Base-by-base conservation (phyloP, 1,140 invertebrate species). In the Drosophila arizonae region DNA sequence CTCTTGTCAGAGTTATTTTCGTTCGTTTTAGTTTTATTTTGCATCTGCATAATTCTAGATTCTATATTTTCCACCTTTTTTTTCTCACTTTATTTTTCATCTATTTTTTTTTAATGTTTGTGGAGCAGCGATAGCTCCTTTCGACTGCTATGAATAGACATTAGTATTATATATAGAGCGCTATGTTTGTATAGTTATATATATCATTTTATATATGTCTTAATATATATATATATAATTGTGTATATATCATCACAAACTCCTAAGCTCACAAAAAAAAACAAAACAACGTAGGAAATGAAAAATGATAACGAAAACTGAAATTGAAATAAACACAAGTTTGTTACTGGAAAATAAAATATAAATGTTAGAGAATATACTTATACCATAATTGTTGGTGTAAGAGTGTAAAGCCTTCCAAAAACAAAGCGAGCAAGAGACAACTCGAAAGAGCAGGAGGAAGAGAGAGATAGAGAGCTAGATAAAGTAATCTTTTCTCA, bases 401-500 rank as follows among this genome's bases (percentile, higher is more conserved):
- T 2, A 15, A 21, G 36, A 48, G 46, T n/a, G 11, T 36, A 21
- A 57, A 24, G 3, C 17, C 28, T 15, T 46, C 15, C 43, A 46
- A 60, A 21, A 9, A 24, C 4, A 21, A 21, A 43, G 43, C 43
- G 5, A 46, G 5, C 48, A n/a, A 15, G 15, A 46, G 43, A 46
- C 36, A 39, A 13, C 11, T 6, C 6, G 8, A 21, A n/a, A 45
- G 39, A 28, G 39, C 24, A 33, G 3, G 21, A 24, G 21, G 51
- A 9, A 55, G 10, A 4, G 10, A 4, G 5, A 11, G 51, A 63
- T 17, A 52, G 33, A 64, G 33, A 56, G 41, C 15, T 28, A 24
- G 17, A 46, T 11, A 67, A 55, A 41, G 64, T 68, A 56, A 72
- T 72, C 41, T 68, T 72, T 72, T 56, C 68, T 60, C 21, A 72